Evolutionary conservation across 2,888 invertebrate genomes (phyloP), one percentile per base, ranked within the genome.

Genomic region (Embidobia sp.): DNA sequence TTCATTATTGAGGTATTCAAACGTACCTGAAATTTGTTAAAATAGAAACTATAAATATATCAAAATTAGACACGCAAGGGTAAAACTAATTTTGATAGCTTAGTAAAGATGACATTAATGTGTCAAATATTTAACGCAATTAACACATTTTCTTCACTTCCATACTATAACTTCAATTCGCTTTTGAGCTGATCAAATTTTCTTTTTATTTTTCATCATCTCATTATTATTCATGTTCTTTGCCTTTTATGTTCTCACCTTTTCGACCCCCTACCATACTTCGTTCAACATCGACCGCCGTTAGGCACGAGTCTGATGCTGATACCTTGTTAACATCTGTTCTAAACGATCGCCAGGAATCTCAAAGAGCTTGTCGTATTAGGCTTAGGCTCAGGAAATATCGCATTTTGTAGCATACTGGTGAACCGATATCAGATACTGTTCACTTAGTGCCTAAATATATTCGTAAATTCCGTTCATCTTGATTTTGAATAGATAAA

Each of bases 271-370:
- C 76, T 69, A 69, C 75, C 72, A 70, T 81, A 73, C 73, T 76
- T 72, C 49, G 59, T 53, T 57, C 57, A 70, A 35, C 77, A 63
- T 77, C 80, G 79, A 83, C 82, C 82, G 78, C 82, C 81, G 81
- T 77, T 81, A 59, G 86, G 86, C 87, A 87, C 87, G 86, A 87
- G 87, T 84, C 85, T 80, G 85, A 85, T 86, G 85, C 86, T 84
- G 85, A 87, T 77, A 77, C 84, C 88, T 88, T 88, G 88, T 88
- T 88, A 88, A 88, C 87, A 88, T 88, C 85, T 85, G 82, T 67
- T 67, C 85, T 81, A 85, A 85, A 85, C 83, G 85, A 85, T 84
- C 85, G 80, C 82, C 84, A 85, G 85, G 87, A 88, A 88, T 88
- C 85, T 85, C 83, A 87, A 87, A 88, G 86, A 87, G 86, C 84